A percentile compares a stretch with the other conserved stretches of the same genome.
Evolutionary conservation across 1,140 invertebrate genomes (phyloP).

Genomic region (Nylanderia fulva): DNA sequence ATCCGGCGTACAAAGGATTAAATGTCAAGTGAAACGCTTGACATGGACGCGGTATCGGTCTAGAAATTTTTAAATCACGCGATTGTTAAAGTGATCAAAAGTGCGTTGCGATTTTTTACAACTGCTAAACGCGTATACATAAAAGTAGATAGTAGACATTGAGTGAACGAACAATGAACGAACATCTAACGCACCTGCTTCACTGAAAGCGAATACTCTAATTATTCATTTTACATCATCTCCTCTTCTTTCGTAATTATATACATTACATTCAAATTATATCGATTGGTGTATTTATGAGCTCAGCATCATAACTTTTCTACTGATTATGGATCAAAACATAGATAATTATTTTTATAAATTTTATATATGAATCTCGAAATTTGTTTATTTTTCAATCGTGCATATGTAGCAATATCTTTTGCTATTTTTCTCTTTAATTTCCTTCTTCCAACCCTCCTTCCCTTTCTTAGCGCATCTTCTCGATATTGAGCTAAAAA

Average conservation of each 20-base stretch:
- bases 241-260: no score
- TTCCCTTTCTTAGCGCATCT: background rate
- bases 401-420: background rate
- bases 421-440: background rate
- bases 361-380: slow-evolving; percentile 5
- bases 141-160: background rate
- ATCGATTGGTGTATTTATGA: background rate
- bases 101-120: background rate
- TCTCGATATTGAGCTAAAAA: background rate
- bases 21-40: slow-evolving; percentile 63
- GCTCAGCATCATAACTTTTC: background rate
- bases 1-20: slow-evolving; percentile 44
- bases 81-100: slow-evolving; percentile 20
- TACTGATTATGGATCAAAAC: no score
- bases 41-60: slow-evolving; percentile 11
- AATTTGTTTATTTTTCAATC: background rate
- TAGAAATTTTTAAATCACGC: slow-evolving; percentile 48
- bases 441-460: background rate
- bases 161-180: background rate
- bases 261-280: background rate
- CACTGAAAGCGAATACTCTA: background rate
- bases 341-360: background rate
- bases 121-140: background rate
- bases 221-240: background rate
- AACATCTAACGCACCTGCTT: background rate